Conservation (phyloP, 2,888 invertebrate species). For the Xestoiulus laeticollis region DNA sequence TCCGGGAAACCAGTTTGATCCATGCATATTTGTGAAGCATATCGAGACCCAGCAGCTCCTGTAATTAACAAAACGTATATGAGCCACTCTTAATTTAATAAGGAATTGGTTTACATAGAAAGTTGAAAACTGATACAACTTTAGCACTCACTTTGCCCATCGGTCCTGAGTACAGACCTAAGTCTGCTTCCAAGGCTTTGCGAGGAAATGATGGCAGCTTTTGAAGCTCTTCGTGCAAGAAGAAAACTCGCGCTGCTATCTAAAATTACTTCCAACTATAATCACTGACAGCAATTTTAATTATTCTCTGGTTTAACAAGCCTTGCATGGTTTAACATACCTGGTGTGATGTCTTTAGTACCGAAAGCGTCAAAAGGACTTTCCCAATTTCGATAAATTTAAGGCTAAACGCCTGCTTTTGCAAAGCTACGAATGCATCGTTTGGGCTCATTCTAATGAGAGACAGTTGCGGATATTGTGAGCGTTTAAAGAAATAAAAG, state of each 20-base stretch:
- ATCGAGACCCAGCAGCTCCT: slow-evolving; percentile 90
- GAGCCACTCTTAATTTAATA: not conserved
- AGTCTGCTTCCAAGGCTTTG: slow-evolving; percentile 95
- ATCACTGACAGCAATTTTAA: not conserved
- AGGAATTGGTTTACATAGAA: not conserved
- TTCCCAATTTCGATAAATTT: slow-evolving; percentile 99
- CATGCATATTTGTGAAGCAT: slow-evolving; percentile 99
- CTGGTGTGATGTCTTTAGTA: slow-evolving; percentile 64
- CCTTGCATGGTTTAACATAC: slow-evolving; percentile 56
- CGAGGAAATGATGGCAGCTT: slow-evolving; percentile 98
- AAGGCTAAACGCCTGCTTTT: slow-evolving; percentile 87
- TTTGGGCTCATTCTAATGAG: slow-evolving; percentile 92
- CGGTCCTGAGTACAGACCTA: slow-evolving; percentile 88
- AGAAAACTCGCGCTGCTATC: slow-evolving; percentile 96
- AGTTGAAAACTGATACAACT: not conserved
- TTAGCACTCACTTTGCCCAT: slow-evolving; percentile 76
- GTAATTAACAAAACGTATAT: slow-evolving; percentile 56
- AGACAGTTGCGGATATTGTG: slow-evolving; percentile 96
- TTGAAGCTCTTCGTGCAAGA: slow-evolving; percentile 98
- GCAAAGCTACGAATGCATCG: slow-evolving; percentile 87
- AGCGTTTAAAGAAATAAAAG: slow-evolving; percentile 93
- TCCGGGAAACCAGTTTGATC: slow-evolving; percentile 93
- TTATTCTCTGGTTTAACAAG: not conserved
- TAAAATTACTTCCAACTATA: slow-evolving; percentile 62
- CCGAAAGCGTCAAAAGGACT: slow-evolving; percentile 67